These are phyloP conservation scores for Andinoacara biseriatus DNA, from an alignment of 2,113 vertebrate species.

Conservation along the genomic window DNA sequence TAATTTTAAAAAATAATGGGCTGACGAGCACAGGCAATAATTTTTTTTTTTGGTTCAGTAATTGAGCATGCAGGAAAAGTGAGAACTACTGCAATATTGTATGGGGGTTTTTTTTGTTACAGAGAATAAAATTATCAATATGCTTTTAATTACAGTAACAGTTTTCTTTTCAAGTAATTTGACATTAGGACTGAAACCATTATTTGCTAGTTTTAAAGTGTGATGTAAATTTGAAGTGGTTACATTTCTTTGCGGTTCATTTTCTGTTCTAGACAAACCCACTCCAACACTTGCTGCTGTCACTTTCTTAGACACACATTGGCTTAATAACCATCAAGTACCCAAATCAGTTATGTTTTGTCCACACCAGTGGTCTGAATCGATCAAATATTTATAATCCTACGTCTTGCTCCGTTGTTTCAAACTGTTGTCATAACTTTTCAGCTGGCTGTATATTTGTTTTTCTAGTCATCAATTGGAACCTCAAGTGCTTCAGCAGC, in stretches of 20 bases:
- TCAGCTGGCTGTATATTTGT: background rate
- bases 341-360: background rate
- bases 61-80: no score
- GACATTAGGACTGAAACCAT: no score
- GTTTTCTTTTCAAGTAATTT: background rate
- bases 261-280: no score
- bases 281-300: no score
- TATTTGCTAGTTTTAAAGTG: background rate
- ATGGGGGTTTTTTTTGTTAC: background rate
- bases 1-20: no score
- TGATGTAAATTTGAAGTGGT: no score
- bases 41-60: no score
- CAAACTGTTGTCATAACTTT: background rate
- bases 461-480: slow-evolving; percentile 90
- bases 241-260: no score
- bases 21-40: no score
- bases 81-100: no score
- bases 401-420: background rate
- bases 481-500: slow-evolving; percentile 80
- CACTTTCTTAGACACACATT: background rate
- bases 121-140: background rate
- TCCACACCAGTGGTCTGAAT: background rate
- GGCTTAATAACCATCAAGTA: background rate
- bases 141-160: background rate
- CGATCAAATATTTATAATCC: background rate